These are phyloP conservation scores for Lycocorax pyrrhopterus DNA, from an alignment of 2,113 vertebrate genomes.

Conservation along the genomic window DNA sequence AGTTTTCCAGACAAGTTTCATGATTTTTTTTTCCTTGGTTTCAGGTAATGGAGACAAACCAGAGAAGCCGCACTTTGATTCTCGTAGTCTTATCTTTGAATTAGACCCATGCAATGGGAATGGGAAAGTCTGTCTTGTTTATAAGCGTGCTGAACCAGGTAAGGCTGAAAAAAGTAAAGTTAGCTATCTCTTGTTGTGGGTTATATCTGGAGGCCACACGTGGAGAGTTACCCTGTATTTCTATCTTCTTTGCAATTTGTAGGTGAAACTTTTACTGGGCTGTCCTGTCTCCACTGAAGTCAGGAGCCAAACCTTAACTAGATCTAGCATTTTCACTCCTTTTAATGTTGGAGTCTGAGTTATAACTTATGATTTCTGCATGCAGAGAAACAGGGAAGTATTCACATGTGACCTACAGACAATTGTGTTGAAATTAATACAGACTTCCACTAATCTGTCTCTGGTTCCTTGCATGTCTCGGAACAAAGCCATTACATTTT, in stretches of 20 bases:
- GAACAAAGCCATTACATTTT: not conserved
- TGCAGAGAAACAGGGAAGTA: not conserved
- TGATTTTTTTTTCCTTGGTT: not conserved
- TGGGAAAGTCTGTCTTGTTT: slow-evolving; percentile 94
- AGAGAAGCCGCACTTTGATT: slow-evolving; percentile 86
- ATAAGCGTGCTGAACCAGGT: slow-evolving; percentile 87
- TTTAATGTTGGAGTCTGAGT: not conserved
- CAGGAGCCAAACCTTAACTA: not conserved
- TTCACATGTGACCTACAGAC: not conserved
- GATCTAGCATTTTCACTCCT: not conserved
- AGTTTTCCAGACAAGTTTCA: not conserved
- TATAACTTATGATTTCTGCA: not conserved
- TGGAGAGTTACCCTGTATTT: not conserved
- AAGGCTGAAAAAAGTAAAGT: not conserved
- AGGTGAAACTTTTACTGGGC: not conserved
- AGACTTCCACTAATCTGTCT: not conserved
- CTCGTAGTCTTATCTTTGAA: slow-evolving; percentile 87
- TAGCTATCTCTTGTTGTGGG: not conserved
- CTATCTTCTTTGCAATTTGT: not conserved
- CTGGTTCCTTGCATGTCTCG: not conserved
- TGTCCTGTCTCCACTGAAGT: not conserved
- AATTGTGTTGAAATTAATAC: not conserved
- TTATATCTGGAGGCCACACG: not conserved
- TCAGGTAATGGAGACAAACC: slow-evolving; percentile 61
- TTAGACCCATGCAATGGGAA: slow-evolving; percentile 88